Base-by-base conservation (phyloP, 1,140 invertebrate genomes). In the Caerostris darwini region DNA sequence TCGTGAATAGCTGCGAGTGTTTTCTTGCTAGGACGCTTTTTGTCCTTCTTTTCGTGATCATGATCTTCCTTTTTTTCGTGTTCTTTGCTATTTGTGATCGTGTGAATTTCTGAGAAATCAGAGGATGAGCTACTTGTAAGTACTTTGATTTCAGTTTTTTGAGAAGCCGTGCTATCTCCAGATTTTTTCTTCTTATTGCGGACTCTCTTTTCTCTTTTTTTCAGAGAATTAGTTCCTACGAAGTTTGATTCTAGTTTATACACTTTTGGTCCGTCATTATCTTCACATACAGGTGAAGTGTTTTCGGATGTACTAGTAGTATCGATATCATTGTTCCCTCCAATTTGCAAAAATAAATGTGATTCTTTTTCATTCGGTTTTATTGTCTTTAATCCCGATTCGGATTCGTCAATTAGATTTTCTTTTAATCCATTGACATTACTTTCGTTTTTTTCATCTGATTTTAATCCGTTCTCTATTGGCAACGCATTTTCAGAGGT, bases 21-120 rank as follows among this genome's bases (percentile, higher is more conserved):
- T 53, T 94, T 94, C 19, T 92, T 89, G 14, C 90, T 85, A 5
- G 83, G 94, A 14, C 83, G 17, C 7, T 92, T 94, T 56, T 57
- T 81, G 17, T 92, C 81, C 12, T 56, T 71, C 54, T 71, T 90
- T 3, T 71, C 34, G 4, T n/a, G 12, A 6, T 83, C 77, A 12
- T 53, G 5, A 7, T 64, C n/a, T 10, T 14, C 59, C 57, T 86
- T 86, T 54, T n/a, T 57, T 14, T 19, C 83, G 83, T 58, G 56
- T 7, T 56, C 58, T 87, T 64, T 50, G 53, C 34, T 58, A 19
- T 85, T 57, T 3, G 17, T 58, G 6, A n/a, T 17, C n/a, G 83
- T 56, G 50, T 88, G 57, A 61, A 10, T 58, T 53, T 88, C 86
- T 4, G 86, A 88, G 8, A 88, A 67, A 8, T 90, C 86, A 7